phyloP scores from a whole-genome alignment of 2,113 vertebrate genomes.

The Sphaerodactylus townsendi region DNA sequence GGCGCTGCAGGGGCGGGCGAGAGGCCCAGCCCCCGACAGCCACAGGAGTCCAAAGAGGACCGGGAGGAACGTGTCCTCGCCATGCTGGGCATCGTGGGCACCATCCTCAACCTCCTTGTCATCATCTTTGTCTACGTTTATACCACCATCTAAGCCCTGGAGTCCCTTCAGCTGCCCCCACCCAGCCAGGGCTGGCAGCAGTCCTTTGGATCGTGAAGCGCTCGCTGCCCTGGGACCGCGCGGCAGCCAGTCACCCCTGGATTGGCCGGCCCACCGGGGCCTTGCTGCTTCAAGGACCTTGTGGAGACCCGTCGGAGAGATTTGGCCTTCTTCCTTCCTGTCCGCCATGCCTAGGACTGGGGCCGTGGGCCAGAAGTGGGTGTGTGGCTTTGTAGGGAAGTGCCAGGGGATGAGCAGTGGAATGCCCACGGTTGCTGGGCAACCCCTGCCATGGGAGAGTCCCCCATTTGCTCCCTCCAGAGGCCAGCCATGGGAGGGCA shows the following conservation, averaged over 20 bases:
- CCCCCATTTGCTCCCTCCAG: no score
- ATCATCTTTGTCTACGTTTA: constrained; percentile 88
- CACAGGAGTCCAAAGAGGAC: constrained; percentile 71
- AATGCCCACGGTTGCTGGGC: background rate
- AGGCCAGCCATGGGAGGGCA: background rate
- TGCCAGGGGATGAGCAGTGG: background rate
- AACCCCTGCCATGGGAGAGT: background rate
- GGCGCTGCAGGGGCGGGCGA: constrained; percentile 72
- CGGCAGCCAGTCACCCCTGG: background rate
- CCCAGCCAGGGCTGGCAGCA: background rate
- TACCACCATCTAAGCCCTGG: constrained; percentile 74
- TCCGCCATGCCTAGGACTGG: background rate
- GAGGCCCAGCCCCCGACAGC: constrained; percentile 63
- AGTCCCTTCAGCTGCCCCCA: background rate
- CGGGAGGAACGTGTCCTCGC: constrained; percentile 76
- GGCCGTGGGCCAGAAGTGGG: background rate
- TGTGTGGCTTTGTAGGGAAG: background rate
- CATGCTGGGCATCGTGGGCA: constrained; percentile 80
- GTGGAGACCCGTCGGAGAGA: no score
- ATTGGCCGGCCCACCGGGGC: background rate
- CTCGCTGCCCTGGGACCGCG: background rate
- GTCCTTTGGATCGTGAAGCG: background rate
- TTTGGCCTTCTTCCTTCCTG: background rate
- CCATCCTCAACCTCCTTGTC: constrained; percentile 83
- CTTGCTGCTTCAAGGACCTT: background rate